Percentiles rank a stretch among this genome's conserved stretches.
Evolutionary conservation across 2,113 vertebrate genomes (phyloP).

Genomic region (Leiothrix lutea): DNA sequence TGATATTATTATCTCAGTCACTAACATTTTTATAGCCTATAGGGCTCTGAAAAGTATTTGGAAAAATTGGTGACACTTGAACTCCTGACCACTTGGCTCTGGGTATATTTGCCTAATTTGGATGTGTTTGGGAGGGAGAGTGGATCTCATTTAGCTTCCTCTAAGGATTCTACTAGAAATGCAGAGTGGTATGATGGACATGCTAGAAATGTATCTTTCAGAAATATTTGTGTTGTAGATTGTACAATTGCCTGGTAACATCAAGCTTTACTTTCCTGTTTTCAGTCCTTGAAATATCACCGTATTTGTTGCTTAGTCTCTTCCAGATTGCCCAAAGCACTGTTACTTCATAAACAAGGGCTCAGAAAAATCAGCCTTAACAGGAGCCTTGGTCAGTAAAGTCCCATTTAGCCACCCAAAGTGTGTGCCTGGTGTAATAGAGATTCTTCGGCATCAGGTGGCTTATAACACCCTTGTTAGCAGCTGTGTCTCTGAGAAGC

Average conservation of each 20-base stretch:
- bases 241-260: neutral
- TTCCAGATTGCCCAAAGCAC: conserved; percentile 73
- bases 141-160: neutral
- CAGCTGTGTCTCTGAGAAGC: conserved; percentile 70
- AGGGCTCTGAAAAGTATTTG: neutral
- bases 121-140: neutral
- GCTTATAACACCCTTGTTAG: conserved; percentile 76
- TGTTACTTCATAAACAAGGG: conserved; percentile 68
- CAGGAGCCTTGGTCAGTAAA: conserved; percentile 66
- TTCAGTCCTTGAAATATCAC: neutral
- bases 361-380: conserved; percentile 30
- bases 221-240: neutral
- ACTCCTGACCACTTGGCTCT: neutral
- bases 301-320: conserved; percentile 56
- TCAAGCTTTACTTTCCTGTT: neutral
- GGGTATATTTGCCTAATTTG: neutral
- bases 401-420: conserved; percentile 81
- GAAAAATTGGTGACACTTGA: neutral
- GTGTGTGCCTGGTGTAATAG: conserved; percentile 76
- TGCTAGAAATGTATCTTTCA: neutral
- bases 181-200: neutral
- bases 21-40: neutral
- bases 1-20: neutral
- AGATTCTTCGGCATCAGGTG: conserved; percentile 80
- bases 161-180: neutral